Conservation (phyloP, 2,797 vertebrate genomes). For the Micromesistius poutassou region DNA sequence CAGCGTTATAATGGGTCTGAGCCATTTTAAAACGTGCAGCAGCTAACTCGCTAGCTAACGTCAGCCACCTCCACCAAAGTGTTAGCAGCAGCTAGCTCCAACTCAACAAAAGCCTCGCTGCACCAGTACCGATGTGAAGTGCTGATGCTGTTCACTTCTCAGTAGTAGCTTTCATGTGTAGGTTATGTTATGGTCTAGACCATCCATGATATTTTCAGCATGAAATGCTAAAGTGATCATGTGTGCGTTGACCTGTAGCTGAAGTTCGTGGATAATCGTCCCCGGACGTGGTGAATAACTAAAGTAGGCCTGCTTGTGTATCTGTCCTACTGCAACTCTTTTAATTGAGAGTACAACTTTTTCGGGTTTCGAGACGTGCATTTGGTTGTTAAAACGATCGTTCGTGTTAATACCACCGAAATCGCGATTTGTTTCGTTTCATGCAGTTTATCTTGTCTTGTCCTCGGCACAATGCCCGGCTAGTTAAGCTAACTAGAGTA, state of each 20-base stretch:
- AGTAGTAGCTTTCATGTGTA: not conserved
- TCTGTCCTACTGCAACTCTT: slow-evolving; percentile 61
- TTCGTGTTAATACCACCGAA: not conserved
- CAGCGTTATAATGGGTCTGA: not conserved
- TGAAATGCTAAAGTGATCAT: slow-evolving; percentile 43
- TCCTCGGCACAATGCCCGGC: slow-evolving; percentile 4
- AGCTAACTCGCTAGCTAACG: slow-evolving; percentile 60
- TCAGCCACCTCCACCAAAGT: slow-evolving; percentile 46
- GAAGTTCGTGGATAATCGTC: slow-evolving; percentile 65
- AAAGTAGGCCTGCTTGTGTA: slow-evolving; percentile 65
- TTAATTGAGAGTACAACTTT: slow-evolving; percentile 6
- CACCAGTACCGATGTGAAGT: not conserved
- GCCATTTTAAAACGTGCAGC: slow-evolving; percentile 58
- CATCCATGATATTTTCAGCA: slow-evolving; percentile 10
- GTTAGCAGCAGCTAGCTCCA: slow-evolving; percentile 57
- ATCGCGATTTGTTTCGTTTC: not conserved
- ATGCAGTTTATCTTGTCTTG: not conserved
- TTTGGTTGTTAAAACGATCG: not conserved
- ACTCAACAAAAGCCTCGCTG: slow-evolving; percentile 61
- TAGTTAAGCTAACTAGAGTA: slow-evolving; percentile 47
- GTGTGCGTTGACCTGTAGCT: slow-evolving; percentile 64
- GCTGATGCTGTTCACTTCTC: not conserved
- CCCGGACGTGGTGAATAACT: slow-evolving; percentile 64
- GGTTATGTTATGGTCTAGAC: not conserved
- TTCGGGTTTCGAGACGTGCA: not conserved